Percentiles rank a stretch among this genome's conserved stretches.
These are phyloP conservation scores for Passer domesticus DNA, from an alignment of 2,113 vertebrate species.

Conservation along the genomic window DNA sequence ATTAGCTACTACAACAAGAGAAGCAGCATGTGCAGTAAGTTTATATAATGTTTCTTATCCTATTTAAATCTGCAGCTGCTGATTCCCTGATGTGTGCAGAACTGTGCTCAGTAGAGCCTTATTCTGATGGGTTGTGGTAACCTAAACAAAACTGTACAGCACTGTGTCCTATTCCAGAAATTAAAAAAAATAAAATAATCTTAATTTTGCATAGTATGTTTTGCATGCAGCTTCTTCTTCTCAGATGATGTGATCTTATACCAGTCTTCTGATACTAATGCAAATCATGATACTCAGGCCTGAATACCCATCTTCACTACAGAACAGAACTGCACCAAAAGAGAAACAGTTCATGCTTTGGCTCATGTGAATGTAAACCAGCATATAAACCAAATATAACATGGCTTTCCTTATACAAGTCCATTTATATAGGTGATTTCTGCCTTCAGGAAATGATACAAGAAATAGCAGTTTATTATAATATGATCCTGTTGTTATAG, in stretches of 20 bases:
- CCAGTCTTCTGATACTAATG: not conserved
- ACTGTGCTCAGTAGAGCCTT: not conserved
- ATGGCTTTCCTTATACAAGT: not conserved
- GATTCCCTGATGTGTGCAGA: constrained; percentile 49
- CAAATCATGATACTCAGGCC: not conserved
- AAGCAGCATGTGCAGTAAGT: constrained; percentile 36
- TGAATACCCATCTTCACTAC: not conserved
- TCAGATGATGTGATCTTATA: not conserved
- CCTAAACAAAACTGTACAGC: not conserved
- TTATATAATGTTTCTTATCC: constrained; percentile 25
- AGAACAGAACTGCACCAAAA: not conserved
- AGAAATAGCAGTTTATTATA: constrained; percentile 14
- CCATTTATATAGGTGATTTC: not conserved
- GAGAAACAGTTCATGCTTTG: not conserved
- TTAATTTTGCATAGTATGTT: not conserved
- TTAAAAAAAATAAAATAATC: not conserved
- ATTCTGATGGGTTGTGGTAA: not conserved
- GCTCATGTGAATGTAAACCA: not conserved
- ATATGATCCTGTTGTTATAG: constrained; percentile 1
- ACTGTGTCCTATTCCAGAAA: not conserved
- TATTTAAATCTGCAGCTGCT: constrained; percentile 52
- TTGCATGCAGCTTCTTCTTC: not conserved
- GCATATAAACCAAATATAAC: not conserved
- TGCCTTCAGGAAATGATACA: not conserved
- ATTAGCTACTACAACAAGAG: constrained; percentile 36